Evolutionary conservation across 2,888 invertebrate genomes (phyloP).

Genomic region (Tubulanus polymorphus): DNA sequence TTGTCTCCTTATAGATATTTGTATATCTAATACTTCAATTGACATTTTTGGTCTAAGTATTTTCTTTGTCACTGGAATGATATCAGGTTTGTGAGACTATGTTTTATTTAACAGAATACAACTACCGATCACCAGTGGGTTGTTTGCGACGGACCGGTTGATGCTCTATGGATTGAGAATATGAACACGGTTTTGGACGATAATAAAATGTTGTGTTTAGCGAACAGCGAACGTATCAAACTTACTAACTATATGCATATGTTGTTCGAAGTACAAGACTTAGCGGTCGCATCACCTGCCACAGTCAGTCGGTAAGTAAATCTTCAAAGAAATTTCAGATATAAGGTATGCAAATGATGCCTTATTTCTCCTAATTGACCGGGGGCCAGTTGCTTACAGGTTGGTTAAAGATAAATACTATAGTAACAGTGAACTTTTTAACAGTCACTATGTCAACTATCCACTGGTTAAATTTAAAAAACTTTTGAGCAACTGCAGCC

Average conservation of each 20-base stretch:
- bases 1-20: background rate
- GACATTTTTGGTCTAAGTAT: too few relatives aligned
- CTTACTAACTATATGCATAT: slow-evolving; percentile 83
- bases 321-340: too few relatives aligned
- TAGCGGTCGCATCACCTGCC: slow-evolving; percentile 86
- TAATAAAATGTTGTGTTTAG: slow-evolving; percentile 87
- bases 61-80: background rate
- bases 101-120: slow-evolving; percentile 47
- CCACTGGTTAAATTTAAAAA: background rate
- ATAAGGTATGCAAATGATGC: too few relatives aligned
- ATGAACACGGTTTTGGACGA: slow-evolving; percentile 89
- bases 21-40: background rate
- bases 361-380: too few relatives aligned
- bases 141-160: slow-evolving; percentile 83
- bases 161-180: slow-evolving; percentile 92
- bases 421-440: too few relatives aligned
- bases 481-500: background rate
- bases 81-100: background rate
- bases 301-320: slow-evolving; percentile 68
- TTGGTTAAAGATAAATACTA: too few relatives aligned
- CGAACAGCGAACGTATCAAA: slow-evolving; percentile 86
- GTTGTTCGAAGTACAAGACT: slow-evolving; percentile 72
- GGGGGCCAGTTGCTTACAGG: too few relatives aligned
- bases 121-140: slow-evolving; percentile 77
- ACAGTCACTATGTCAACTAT: too few relatives aligned